A percentile compares a stretch with the other conserved stretches of the same genome.
Conservation (phyloP, 2,888 invertebrate species). For the Lasioglossum oenotherae region DNA sequence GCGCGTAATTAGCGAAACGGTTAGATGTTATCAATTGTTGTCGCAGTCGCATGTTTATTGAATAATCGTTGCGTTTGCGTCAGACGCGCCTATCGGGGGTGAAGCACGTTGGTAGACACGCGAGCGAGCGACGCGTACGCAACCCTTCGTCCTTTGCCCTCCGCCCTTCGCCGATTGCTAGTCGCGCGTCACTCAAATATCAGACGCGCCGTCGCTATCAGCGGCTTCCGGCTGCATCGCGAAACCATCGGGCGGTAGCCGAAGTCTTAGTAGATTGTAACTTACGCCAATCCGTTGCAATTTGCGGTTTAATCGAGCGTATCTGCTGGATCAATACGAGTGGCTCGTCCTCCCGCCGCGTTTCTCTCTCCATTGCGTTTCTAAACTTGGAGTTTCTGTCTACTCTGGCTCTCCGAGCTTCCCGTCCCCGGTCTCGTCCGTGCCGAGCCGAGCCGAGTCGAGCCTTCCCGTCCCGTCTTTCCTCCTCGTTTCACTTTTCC, state of each 20-base stretch:
- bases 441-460: background rate
- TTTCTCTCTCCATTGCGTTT: slow-evolving; percentile 63
- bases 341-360: slow-evolving; percentile 52
- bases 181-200: slow-evolving; percentile 48
- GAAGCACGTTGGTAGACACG: slow-evolving; percentile 10
- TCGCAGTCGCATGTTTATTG: slow-evolving; percentile 10
- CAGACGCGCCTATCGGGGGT: background rate
- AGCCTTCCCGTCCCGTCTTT: background rate
- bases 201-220: slow-evolving; percentile 52
- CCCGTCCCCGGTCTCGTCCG: background rate
- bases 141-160: background rate
- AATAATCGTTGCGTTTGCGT: slow-evolving; percentile 15
- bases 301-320: slow-evolving; percentile 79
- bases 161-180: background rate
- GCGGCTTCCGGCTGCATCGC: slow-evolving; percentile 59
- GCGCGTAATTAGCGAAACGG: slow-evolving; percentile 20
- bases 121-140: background rate
- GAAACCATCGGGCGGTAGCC: slow-evolving; percentile 53
- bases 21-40: background rate
- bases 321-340: slow-evolving; percentile 78
- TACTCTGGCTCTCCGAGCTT: slow-evolving; percentile 26
- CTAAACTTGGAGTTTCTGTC: slow-evolving; percentile 63
- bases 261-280: slow-evolving; percentile 72
- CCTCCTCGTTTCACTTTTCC: slow-evolving; percentile 35
- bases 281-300: slow-evolving; percentile 78